Base-by-base conservation (phyloP, 1,140 invertebrate genomes). In the Saccostrea glomerata region DNA sequence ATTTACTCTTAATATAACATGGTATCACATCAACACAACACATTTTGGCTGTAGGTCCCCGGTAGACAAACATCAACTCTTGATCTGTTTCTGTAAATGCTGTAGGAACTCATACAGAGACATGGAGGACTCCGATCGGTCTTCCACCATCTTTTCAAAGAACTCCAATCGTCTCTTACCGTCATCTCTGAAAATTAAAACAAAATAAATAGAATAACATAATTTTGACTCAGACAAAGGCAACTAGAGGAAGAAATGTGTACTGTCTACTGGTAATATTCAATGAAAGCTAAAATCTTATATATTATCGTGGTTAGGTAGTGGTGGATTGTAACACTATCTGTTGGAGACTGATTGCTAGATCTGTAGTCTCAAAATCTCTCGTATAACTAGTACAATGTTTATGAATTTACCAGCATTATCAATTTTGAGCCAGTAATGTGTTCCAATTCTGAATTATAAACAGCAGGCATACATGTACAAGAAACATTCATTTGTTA, bases 61-160 rank as follows among this genome's bases (percentile, higher is more conserved):
- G 3, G 9, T 54, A 12, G 40, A 25, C 23, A 84, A 70, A 63
- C 30, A 90, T 92, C 90, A 93, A 87, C 91, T 91, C 88, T 95
- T 98, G 92, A 99, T 96, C 95, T 98, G 97, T 92, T 96, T 97
- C 95, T 98, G 98, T 88, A 99, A 96, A 95, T 99, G 98, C 95
- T 99, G 98, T 93, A 99, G 96, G 95, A 99, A 99, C 96, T 99
- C 99, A 95, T 98, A 98, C 95, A 99, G 99, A 91, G 98, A 98
- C 95, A 99, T 97, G 82, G 98, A 97, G 89, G 97, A 97, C 95
- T 99, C 98, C 90, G 97, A 97, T 93, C 98, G 96, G 95, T 99
- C 99, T 95, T 99, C 99, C 40, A 99, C 96, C 91, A 99, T 96
- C 91, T 97, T 97, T 90, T 99, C 98, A 36, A 98, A 97, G 95